Evolutionary conservation across 2,888 invertebrate species (phyloP).

Genomic region (Scaptomyza cyrtandrae): DNA sequence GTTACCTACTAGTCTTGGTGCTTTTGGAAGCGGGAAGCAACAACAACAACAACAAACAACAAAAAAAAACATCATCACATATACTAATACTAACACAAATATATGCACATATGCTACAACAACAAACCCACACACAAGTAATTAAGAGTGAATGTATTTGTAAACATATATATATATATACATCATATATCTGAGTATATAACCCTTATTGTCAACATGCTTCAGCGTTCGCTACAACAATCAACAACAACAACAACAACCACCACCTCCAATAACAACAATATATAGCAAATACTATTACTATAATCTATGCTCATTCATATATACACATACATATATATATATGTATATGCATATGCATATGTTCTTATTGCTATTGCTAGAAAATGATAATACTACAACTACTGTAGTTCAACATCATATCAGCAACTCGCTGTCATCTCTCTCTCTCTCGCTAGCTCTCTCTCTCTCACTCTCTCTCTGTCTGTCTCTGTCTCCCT

Average conservation of each 20-base stretch:
- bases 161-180: neutral
- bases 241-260: neutral
- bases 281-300: no score
- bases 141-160: slow-evolving; percentile 40
- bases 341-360: neutral
- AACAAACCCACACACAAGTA: neutral
- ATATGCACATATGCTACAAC: slow-evolving; percentile 6
- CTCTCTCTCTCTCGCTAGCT: neutral
- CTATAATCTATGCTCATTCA: slow-evolving; percentile 16
- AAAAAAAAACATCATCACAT: slow-evolving; percentile 9
- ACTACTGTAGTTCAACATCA: neutral
- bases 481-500: neutral
- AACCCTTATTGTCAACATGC: slow-evolving; percentile 35
- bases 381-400: slow-evolving; percentile 3
- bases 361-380: slow-evolving; percentile 21
- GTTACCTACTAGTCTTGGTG: slow-evolving; percentile 1
- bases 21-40: slow-evolving; percentile 21
- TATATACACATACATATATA: neutral
- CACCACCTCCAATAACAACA: neutral
- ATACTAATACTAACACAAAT: slow-evolving; percentile 17
- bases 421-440: neutral
- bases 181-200: slow-evolving; percentile 21
- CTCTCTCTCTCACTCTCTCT: neutral
- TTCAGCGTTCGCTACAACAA: slow-evolving; percentile 51
- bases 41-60: slow-evolving; percentile 8